Evolutionary conservation across 2,888 invertebrate genomes (phyloP), one percentile per base, ranked within the genome.

Genomic region (Habrosyne pyritoides): DNA sequence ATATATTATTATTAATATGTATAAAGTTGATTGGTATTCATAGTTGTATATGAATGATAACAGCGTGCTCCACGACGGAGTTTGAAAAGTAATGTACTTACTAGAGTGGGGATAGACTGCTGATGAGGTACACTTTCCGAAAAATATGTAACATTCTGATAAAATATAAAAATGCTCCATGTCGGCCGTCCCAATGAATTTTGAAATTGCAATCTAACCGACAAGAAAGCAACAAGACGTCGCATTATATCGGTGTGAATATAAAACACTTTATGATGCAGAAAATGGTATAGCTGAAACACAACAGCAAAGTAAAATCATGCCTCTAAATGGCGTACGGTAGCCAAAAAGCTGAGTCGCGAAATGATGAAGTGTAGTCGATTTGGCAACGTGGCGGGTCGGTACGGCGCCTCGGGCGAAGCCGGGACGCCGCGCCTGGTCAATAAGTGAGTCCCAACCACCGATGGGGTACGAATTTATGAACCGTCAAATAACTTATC

Each of bases 401-500:
- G 77, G 58, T 69, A 74, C 72, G 81, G 89, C 88, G 89, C 87
- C 89, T 79, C 72, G 66, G 72, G 77, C 75, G 61, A 56, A 63
- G 66, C 69, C 74, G 71, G 77, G 76, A 77, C 81, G 83, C 83
- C 77, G 63, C 63, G 69, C 78, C 69, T 71, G 75, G 77, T 69
- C 81, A 74, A 73, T 75, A 75, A 79, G 77, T 79, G 76, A 69
- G 42, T 42, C 42, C 77, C 73, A 62, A 71, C 77, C 76, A 73
- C 81, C 80, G 74, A 77, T 83, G 81, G 87, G 88, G 86, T 80
- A 81, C 82, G 76, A 84, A 79, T 90, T 89, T 89, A 90, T 90
- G 91, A 87, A 87, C 87, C 91, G 89, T 84, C 91, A 89, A 91
- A 92, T 91, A 88, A 90, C 89, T 91, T 90, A 89, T 89, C 90